Conservation (phyloP, 2,113 vertebrate species). For the Hyperopisus bebe region DNA sequence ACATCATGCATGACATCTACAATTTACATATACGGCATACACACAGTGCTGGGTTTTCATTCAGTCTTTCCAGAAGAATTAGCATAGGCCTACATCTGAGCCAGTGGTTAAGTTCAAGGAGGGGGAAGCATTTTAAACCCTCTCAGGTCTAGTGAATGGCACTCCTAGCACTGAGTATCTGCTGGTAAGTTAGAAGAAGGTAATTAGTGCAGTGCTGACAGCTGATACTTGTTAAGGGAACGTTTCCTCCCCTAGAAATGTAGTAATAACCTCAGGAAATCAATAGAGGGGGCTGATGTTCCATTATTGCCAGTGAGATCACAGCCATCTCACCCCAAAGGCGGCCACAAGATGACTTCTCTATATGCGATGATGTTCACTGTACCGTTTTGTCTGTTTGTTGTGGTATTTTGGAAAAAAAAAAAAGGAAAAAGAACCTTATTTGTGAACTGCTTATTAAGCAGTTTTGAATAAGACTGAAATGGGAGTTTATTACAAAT, state of each 20-base stretch:
- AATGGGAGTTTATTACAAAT: neutral
- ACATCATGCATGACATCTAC: neutral
- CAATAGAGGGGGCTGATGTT: neutral
- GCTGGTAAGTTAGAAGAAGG: neutral
- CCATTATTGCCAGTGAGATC: neutral
- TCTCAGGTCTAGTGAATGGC: neutral
- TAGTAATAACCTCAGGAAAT: neutral
- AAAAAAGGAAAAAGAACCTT: neutral
- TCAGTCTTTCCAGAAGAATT: neutral
- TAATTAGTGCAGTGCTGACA: neutral
- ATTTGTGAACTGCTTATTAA: neutral
- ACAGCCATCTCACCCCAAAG: neutral
- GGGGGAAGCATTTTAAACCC: neutral
- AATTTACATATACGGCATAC: neutral
- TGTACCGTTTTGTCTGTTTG: neutral
- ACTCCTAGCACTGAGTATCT: neutral
- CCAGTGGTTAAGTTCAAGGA: neutral
- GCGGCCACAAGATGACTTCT: neutral
- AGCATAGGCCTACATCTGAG: neutral
- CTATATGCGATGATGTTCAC: neutral
- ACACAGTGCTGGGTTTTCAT: neutral
- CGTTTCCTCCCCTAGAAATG: neutral
- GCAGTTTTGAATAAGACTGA: neutral
- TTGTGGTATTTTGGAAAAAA: neutral
- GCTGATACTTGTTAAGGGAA: conserved; percentile 1